A percentile compares a stretch with the other conserved stretches of the same genome.
These are phyloP conservation scores for Sphecodes monilicornis DNA, from an alignment of 2,888 invertebrate species.

Conservation along the genomic window DNA sequence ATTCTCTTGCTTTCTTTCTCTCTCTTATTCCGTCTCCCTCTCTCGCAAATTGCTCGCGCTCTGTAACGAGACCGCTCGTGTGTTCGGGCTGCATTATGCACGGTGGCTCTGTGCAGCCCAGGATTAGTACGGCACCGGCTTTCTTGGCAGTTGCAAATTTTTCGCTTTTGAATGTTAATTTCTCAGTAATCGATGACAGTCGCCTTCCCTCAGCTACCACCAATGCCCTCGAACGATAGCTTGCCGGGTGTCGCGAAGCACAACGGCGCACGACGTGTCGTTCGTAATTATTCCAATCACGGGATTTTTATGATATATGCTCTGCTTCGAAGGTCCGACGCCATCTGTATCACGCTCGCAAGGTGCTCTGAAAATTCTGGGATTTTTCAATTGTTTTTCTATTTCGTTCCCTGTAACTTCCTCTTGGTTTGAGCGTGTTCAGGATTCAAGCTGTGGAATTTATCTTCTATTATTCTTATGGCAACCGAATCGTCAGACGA, in stretches of 20 bases:
- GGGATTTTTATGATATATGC: background rate
- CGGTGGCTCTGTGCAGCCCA: constrained; percentile 57
- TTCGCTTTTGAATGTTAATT: constrained; percentile 77
- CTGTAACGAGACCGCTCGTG: constrained; percentile 69
- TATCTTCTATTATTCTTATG: no score
- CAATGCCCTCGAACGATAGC: constrained; percentile 43
- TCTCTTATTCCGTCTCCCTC: background rate
- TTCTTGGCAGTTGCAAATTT: constrained; percentile 77
- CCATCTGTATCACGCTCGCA: background rate
- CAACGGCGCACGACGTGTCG: background rate
- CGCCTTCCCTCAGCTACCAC: constrained; percentile 18
- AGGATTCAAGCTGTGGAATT: no score
- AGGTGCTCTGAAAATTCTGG: background rate
- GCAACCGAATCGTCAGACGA: no score
- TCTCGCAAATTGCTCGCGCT: constrained; percentile 40
- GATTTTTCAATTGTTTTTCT: background rate
- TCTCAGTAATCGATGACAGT: constrained; percentile 73
- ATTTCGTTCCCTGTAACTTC: no score
- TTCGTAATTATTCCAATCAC: background rate
- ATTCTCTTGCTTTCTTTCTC: constrained; percentile 24
- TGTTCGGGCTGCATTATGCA: constrained; percentile 63
- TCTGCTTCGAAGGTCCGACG: background rate
- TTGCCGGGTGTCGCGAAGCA: constrained; percentile 25
- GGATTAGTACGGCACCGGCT: constrained; percentile 51
- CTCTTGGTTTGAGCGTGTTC: no score